Evolutionary conservation across 2,797 vertebrate species (phyloP).

Genomic region (Karalla daura): DNA sequence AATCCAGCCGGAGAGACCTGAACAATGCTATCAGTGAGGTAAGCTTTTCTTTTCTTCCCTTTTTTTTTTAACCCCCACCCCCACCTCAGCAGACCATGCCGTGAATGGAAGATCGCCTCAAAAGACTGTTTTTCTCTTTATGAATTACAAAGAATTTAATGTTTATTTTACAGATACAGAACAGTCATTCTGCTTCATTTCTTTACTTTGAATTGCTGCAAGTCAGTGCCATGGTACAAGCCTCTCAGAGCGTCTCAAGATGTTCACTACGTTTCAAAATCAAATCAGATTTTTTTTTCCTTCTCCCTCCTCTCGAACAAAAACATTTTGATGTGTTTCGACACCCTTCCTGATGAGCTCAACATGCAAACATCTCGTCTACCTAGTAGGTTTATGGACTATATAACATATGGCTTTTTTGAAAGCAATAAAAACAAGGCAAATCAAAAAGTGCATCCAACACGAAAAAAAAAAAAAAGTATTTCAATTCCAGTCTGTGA

Average conservation of each 20-base stretch:
- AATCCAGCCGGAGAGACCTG: conserved; percentile 46
- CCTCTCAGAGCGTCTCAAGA: conserved; percentile 80
- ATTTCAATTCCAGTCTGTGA: conserved; percentile 82
- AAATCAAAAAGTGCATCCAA: conserved; percentile 90
- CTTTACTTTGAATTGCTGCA: conserved; percentile 83
- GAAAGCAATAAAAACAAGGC: conserved; percentile 84
- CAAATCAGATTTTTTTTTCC: conserved; percentile 42
- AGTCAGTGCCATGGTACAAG: conserved; percentile 87
- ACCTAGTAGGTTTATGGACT: conserved; percentile 83
- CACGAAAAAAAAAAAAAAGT: conserved; percentile 67
- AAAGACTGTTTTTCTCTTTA: conserved; percentile 57
- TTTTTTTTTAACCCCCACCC: conserved; percentile 9
- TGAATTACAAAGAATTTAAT: conserved; percentile 85
- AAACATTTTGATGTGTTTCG: conserved; percentile 75
- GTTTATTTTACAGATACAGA: conserved; percentile 88
- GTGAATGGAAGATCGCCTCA: conserved; percentile 64
- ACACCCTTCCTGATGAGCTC: conserved; percentile 81
- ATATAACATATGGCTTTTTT: conserved; percentile 90
- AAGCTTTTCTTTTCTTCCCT: no score
- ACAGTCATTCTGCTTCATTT: conserved; percentile 83
- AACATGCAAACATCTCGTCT: conserved; percentile 85
- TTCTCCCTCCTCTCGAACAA: conserved; percentile 58
- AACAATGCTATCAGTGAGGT: conserved; percentile 65
- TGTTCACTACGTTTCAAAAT: conserved; percentile 74
- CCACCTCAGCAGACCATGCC: conserved; percentile 24